phyloP scores from a whole-genome alignment of 1,140 invertebrate species.

The Penaeus indicus region DNA sequence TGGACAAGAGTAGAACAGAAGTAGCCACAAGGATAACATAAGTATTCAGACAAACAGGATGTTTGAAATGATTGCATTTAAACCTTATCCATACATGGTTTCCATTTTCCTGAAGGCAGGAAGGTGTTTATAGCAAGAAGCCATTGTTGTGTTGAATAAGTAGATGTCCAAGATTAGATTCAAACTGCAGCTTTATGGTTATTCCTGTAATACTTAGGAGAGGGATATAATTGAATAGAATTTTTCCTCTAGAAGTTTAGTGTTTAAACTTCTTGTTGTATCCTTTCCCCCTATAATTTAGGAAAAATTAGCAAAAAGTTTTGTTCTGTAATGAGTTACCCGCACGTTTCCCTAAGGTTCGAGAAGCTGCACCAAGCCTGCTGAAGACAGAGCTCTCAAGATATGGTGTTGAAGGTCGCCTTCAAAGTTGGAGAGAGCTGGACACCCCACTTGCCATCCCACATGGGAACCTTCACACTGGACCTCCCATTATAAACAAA shows the following conservation, averaged over 20 bases:
- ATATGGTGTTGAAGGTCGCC: constrained; percentile 92
- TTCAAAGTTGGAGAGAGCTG: constrained; percentile 92
- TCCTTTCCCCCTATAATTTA: too few species aligned
- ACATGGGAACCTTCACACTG: constrained; percentile 76
- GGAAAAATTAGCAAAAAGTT: too few species aligned
- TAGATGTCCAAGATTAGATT: not conserved
- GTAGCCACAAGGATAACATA: too few species aligned
- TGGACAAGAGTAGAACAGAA: too few species aligned
- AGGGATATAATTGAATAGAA: not conserved
- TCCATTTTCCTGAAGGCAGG: too few species aligned
- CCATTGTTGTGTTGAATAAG: too few species aligned
- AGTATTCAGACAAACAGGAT: too few species aligned
- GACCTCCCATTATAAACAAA: constrained; percentile 36
- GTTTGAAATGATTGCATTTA: too few species aligned
- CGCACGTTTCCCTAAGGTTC: constrained; percentile 73
- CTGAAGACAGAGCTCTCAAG: constrained; percentile 92
- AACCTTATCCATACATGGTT: too few species aligned
- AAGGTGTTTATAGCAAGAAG: too few species aligned
- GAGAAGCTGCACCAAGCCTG: constrained; percentile 97
- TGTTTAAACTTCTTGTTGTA: too few species aligned
- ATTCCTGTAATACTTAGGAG: not conserved
- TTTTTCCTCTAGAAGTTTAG: too few species aligned
- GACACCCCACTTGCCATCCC: constrained; percentile 90
- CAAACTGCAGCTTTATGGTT: not conserved
- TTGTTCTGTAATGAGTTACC: not conserved